phyloP scores from a whole-genome alignment of 2,797 vertebrate genomes.

The Ambastaia sidthimunki region DNA sequence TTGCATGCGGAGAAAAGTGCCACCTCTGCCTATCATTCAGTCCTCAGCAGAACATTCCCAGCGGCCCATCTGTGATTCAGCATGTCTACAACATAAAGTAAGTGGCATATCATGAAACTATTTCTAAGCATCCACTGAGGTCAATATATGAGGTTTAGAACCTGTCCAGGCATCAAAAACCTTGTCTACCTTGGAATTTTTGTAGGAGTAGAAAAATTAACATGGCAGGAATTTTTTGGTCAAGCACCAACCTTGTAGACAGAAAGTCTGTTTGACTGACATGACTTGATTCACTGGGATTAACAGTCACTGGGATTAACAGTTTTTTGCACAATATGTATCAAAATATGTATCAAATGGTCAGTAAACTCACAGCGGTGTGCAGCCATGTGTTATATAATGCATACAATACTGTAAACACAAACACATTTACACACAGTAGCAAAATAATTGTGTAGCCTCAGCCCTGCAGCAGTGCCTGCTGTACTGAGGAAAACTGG shows the following conservation, averaged over 20 bases:
- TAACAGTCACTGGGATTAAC: too few relatives aligned
- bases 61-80: constrained; percentile 14
- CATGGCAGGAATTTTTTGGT: too few relatives aligned
- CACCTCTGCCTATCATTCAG: constrained; percentile 27
- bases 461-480: background rate
- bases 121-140: background rate
- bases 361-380: too few relatives aligned
- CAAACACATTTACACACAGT: background rate
- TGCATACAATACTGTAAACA: background rate
- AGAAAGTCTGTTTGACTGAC: too few relatives aligned
- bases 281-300: too few relatives aligned
- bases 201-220: too few relatives aligned
- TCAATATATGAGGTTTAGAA: background rate
- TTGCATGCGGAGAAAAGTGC: constrained; percentile 31
- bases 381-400: too few relatives aligned
- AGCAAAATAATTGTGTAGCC: background rate
- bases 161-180: too few relatives aligned
- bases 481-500: background rate
- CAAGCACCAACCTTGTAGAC: too few relatives aligned
- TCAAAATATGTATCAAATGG: too few relatives aligned
- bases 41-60: constrained; percentile 23
- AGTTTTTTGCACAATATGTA: too few relatives aligned
- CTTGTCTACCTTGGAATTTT: too few relatives aligned
- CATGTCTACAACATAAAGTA: constrained; percentile 22
- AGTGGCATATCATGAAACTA: constrained; percentile 25